Evolutionary conservation across 1,140 invertebrate species (phyloP).

Genomic region (Augochlora pura): DNA sequence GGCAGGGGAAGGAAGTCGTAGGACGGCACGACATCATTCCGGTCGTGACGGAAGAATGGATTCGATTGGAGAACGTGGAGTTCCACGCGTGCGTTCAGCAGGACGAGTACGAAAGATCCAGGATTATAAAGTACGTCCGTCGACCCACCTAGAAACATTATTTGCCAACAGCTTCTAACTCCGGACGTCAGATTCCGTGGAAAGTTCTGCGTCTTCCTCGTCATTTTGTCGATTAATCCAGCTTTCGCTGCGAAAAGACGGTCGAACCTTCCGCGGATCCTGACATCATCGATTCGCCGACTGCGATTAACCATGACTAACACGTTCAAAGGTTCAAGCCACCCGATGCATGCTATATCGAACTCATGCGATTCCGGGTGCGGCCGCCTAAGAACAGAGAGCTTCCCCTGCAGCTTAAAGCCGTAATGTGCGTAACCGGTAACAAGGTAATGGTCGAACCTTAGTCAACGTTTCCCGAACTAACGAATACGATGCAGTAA

Average conservation of each 20-base stretch:
- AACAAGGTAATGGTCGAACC: constrained; percentile 83
- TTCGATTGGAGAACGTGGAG: constrained; percentile 95
- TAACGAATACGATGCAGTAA: no score
- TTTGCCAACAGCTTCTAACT: no score
- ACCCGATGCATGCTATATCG: constrained; percentile 98
- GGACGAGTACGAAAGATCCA: constrained; percentile 93
- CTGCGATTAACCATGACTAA: constrained; percentile 48
- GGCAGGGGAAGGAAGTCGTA: constrained; percentile 99
- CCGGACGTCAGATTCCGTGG: not conserved
- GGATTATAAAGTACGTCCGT: constrained; percentile 91
- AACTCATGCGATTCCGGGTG: constrained; percentile 97
- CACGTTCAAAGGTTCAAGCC: constrained; percentile 91
- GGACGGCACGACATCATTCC: constrained; percentile 99
- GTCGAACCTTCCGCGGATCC: not conserved
- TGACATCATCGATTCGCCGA: no score
- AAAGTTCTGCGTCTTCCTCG: not conserved
- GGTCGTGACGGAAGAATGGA: constrained; percentile 99
- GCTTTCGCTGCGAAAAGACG: no score
- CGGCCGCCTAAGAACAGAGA: constrained; percentile 97
- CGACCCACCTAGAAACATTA: not conserved
- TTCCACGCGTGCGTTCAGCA: constrained; percentile 97
- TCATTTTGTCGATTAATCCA: no score
- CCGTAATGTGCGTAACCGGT: constrained; percentile 91
- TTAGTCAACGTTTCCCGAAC: not conserved
- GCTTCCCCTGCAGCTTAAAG: constrained; percentile 96